Percentiles rank a stretch among this genome's conserved stretches.
Evolutionary conservation across 37 sponge, comb jelly and placozoan genomes (phyloP).

Genomic region (Aplysina aerophoba): DNA sequence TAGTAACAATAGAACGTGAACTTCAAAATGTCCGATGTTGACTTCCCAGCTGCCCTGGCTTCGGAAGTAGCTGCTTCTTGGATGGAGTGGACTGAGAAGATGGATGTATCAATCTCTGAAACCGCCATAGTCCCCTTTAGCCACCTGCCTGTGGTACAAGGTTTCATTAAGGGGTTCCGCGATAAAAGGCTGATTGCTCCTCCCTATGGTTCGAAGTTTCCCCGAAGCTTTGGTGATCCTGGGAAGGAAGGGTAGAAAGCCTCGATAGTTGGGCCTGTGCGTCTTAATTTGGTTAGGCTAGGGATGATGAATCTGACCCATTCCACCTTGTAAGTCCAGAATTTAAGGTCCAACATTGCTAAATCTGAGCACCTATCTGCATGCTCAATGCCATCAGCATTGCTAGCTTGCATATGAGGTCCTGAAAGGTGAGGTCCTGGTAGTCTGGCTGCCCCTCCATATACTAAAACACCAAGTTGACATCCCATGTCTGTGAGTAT

Average conservation of each 20-base stretch:
- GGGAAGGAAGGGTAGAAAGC: no score
- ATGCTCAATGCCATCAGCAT: slow-evolving; percentile 35
- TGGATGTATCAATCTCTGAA: slow-evolving; percentile 43
- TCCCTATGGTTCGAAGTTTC: background rate
- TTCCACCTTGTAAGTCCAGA: background rate
- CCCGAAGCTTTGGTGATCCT: no score
- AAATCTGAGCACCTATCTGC: slow-evolving; percentile 23
- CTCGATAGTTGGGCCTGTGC: no score
- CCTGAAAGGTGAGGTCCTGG: no score
- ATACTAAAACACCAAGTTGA: no score
- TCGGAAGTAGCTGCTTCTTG: slow-evolving; percentile 33
- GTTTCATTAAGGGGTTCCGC: slow-evolving; percentile 19
- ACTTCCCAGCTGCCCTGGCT: slow-evolving; percentile 21
- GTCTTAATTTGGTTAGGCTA: no score
- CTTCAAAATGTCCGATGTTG: slow-evolving; percentile 34
- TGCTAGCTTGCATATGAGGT: background rate
- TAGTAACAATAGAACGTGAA: no score
- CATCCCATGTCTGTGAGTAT: no score
- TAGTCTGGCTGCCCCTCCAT: no score
- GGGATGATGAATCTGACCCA: no score
- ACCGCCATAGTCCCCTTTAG: background rate
- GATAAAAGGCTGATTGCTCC: no score
- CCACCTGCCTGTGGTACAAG: slow-evolving; percentile 42
- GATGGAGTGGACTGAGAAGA: slow-evolving; percentile 34
- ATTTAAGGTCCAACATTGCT: background rate